A percentile compares a stretch with the other conserved stretches of the same genome.
Conservation (phyloP, 2,113 vertebrate species). For the Leptobrachium ailaonicum region DNA sequence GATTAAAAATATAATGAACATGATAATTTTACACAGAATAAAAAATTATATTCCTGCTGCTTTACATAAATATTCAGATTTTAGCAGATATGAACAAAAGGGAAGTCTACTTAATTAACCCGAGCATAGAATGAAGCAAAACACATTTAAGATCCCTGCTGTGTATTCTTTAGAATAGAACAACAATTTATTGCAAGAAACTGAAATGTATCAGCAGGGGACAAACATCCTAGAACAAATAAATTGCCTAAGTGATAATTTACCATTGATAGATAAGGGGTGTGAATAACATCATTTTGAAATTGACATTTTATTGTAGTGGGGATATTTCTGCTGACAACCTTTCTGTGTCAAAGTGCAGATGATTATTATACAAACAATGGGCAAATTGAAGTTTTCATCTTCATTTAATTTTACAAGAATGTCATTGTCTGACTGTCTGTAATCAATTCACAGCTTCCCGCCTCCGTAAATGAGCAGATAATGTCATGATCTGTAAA, state of each 20-base stretch:
- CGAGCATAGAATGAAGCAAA: not conserved
- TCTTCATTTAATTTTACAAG: not conserved
- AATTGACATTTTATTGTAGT: not conserved
- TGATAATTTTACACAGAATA: too few species aligned
- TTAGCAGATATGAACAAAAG: not conserved
- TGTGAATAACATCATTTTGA: not conserved
- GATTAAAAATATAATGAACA: too few species aligned
- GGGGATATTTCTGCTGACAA: not conserved
- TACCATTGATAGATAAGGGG: not conserved
- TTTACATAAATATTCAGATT: not conserved
- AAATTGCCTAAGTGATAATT: not conserved
- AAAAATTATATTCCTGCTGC: too few species aligned
- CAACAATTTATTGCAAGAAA: not conserved
- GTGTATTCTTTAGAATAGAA: not conserved
- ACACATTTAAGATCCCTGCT: not conserved
- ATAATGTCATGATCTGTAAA: too few species aligned
- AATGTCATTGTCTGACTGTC: too few species aligned
- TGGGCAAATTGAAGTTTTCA: constrained; percentile 3
- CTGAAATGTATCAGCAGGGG: not conserved
- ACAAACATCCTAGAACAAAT: not conserved
- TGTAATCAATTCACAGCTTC: too few species aligned
- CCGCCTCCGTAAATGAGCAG: too few species aligned
- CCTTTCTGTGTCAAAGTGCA: not conserved
- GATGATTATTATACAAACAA: not conserved
- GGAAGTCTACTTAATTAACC: not conserved